These are phyloP conservation scores for Charaxes varanes DNA, from an alignment of 1,140 invertebrate species.

Conservation along the genomic window DNA sequence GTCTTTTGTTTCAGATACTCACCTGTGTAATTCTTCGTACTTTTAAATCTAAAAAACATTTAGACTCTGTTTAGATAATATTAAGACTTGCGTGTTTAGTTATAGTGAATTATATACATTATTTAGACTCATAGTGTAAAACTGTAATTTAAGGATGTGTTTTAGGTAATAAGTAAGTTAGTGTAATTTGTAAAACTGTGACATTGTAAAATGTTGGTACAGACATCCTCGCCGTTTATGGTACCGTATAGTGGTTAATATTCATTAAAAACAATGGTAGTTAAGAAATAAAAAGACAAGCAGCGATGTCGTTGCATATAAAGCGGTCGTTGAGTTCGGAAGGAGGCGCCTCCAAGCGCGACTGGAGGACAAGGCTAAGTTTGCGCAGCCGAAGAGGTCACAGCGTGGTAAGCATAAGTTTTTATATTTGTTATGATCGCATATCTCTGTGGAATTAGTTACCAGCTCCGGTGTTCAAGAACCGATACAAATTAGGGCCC, in stretches of 20 bases:
- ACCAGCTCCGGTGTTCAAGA: too few species aligned
- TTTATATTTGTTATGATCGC: too few species aligned
- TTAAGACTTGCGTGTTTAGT: background rate
- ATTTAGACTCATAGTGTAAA: too few species aligned
- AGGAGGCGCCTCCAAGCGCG: constrained; percentile 45
- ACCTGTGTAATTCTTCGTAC: background rate
- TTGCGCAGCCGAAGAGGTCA: constrained; percentile 59
- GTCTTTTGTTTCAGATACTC: constrained; percentile 3
- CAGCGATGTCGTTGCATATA: constrained; percentile 49
- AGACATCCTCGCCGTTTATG: constrained; percentile 7
- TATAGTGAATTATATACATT: background rate
- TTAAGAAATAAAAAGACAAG: constrained; percentile 6
- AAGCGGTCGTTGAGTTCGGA: constrained; percentile 60
- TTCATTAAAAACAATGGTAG: constrained; percentile 32
- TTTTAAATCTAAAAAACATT: background rate
- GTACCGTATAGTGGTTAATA: too few species aligned
- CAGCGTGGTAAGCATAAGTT: constrained; percentile 54
- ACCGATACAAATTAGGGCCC: too few species aligned
- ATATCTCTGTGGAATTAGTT: too few species aligned
- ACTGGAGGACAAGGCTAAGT: constrained; percentile 63
- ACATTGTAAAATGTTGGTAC: constrained; percentile 3
- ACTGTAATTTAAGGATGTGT: too few species aligned
- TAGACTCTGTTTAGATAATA: background rate
- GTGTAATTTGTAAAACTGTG: too few species aligned
- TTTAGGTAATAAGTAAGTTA: too few species aligned